Percentiles rank a stretch among this genome's conserved stretches.
Evolutionary conservation across 1,140 invertebrate species (phyloP).

Genomic region (Leucophenga varia): DNA sequence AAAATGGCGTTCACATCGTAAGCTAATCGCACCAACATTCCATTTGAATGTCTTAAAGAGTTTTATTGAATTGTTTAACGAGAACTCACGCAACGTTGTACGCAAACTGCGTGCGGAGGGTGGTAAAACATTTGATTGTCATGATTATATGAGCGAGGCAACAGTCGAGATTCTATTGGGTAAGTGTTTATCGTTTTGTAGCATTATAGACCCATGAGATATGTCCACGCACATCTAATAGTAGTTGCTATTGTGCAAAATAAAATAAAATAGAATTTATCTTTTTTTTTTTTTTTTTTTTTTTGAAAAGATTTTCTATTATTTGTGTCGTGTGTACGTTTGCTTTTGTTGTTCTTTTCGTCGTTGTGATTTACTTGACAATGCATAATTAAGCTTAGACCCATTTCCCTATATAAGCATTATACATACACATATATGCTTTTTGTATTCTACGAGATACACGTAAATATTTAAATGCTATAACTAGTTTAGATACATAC

Average conservation of each 20-base stretch:
- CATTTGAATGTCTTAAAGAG: conserved; percentile 80
- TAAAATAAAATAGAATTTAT: no score
- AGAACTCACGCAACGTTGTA: conserved; percentile 71
- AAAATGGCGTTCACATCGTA: conserved; percentile 79
- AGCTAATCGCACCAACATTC: conserved; percentile 81
- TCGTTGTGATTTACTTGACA: no score
- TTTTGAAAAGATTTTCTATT: no score
- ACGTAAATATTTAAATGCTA: no score
- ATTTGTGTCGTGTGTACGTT: conserved; percentile 7
- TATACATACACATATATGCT: background rate
- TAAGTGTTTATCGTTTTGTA: no score
- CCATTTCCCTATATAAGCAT: conserved; percentile 7
- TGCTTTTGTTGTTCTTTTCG: conserved; percentile 3
- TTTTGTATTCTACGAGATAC: no score
- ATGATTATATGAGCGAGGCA: conserved; percentile 82
- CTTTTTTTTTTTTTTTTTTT: conserved; percentile 10
- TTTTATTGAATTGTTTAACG: conserved; percentile 80
- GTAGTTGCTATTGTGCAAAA: no score
- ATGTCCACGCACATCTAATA: no score
- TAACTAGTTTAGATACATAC: no score
- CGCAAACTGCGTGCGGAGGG: conserved; percentile 67
- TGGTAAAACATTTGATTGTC: conserved; percentile 71
- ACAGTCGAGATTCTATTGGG: conserved; percentile 79
- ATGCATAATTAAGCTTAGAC: conserved; percentile 41
- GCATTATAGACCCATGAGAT: no score